Evolutionary conservation across 2,888 invertebrate genomes (phyloP).

Genomic region (Agrochola lychnidis): DNA sequence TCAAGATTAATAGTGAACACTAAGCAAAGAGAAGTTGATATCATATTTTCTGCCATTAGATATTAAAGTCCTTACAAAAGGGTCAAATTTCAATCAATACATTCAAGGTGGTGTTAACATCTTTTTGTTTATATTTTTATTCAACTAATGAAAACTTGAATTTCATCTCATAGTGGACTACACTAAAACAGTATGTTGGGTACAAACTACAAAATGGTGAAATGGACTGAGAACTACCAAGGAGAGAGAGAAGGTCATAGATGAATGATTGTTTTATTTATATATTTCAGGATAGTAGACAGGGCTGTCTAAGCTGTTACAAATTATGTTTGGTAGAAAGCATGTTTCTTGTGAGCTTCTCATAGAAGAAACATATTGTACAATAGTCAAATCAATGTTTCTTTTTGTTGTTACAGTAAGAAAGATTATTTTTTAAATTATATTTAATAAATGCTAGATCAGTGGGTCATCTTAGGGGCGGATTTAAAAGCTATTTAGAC

Average conservation of each 20-base stretch:
- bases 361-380: background rate
- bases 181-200: background rate
- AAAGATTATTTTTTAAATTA: background rate
- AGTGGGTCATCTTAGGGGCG: no score
- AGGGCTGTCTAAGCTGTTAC: no score
- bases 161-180: background rate
- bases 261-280: no score
- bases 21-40: background rate
- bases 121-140: background rate
- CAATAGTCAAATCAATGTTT: background rate
- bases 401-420: background rate
- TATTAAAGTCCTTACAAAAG: background rate
- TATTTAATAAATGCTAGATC: no score
- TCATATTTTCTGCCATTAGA: background rate
- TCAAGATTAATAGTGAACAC: background rate
- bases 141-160: background rate
- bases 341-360: no score
- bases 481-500: background rate
- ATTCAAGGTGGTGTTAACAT: background rate
- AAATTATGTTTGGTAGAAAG: background rate
- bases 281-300: background rate
- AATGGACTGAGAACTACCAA: background rate
- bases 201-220: background rate
- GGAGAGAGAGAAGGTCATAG: background rate
- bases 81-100: constrained; percentile 9